Percentiles rank a stretch among this genome's conserved stretches.
phyloP scores from a whole-genome alignment of 2,113 vertebrate genomes.

The Eudorcas thomsonii region DNA sequence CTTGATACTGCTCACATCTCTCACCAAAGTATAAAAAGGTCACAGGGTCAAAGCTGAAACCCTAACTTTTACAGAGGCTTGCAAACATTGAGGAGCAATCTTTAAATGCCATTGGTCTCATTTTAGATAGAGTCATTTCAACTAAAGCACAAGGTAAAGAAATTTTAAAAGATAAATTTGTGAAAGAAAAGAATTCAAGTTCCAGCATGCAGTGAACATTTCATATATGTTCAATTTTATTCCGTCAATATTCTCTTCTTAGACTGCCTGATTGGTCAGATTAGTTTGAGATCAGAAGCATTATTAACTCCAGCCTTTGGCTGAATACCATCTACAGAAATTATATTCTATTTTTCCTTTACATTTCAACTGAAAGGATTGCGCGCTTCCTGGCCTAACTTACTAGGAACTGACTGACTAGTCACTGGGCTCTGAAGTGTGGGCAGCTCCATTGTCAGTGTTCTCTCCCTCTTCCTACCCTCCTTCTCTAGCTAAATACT shows the following conservation, averaged over 20 bases:
- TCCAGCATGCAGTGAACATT: neutral
- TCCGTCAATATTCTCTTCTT: neutral
- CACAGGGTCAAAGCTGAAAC: neutral
- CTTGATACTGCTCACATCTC: neutral
- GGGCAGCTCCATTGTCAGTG: neutral
- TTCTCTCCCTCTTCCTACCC: neutral
- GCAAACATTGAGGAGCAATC: neutral
- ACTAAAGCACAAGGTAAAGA: neutral
- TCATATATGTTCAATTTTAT: neutral
- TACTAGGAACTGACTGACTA: neutral
- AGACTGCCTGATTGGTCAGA: neutral
- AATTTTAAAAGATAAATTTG: neutral
- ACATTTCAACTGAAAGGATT: neutral
- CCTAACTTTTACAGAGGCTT: neutral
- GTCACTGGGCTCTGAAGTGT: neutral
- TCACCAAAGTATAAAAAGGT: neutral
- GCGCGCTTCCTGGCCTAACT: neutral
- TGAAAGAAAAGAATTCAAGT: neutral
- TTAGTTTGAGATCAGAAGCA: neutral
- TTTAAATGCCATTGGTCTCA: neutral
- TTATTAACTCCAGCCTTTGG: neutral
- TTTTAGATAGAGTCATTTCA: neutral
- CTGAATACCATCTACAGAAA: constrained; percentile 11
- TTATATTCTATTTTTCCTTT: constrained; percentile 14
- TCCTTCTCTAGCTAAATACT: neutral